A percentile compares a stretch with the other conserved stretches of the same genome.
These are phyloP conservation scores for Scolanthus callimorphus DNA, from an alignment of 92 coral and sea anemone species.

Conservation along the genomic window DNA sequence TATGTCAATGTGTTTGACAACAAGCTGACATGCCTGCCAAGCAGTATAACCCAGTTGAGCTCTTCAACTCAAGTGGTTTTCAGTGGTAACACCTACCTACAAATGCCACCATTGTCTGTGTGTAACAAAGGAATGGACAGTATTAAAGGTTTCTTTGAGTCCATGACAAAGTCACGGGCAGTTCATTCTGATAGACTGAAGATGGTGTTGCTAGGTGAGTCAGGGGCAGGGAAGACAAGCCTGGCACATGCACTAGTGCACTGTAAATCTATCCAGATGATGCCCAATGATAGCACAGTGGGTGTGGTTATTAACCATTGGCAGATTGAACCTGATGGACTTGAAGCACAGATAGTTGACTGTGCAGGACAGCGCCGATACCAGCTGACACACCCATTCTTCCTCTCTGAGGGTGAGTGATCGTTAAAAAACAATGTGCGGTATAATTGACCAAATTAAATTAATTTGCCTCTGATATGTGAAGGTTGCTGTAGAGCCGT, in stretches of 20 bases:
- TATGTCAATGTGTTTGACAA: conserved; percentile 70
- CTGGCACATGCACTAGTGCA: conserved; percentile 65
- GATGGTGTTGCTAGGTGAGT: conserved; percentile 84
- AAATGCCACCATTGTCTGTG: conserved; percentile 77
- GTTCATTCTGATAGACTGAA: conserved; percentile 78
- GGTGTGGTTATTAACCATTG: conserved; percentile 84
- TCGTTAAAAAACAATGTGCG: no score
- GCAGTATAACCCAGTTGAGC: conserved; percentile 50
- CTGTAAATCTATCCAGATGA: conserved; percentile 40
- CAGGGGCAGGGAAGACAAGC: conserved; percentile 91
- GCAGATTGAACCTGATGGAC: conserved; percentile 62
- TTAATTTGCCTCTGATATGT: no score
- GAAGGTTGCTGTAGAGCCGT: no score
- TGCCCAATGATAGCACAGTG: conserved; percentile 65
- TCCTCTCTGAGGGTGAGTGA: conserved; percentile 84
- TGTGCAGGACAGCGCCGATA: conserved; percentile 94
- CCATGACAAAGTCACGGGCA: conserved; percentile 22
- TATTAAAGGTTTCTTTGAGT: conserved; percentile 67
- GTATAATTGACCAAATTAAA: no score
- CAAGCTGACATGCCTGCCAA: conserved; percentile 79
- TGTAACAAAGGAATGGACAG: conserved; percentile 74
- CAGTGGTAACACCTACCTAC: conserved; percentile 66
- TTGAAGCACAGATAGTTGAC: conserved; percentile 81
- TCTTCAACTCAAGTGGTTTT: conserved; percentile 38
- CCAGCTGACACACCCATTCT: conserved; percentile 90